Conservation (phyloP, 1,140 invertebrate species). For the Hylaeus anthracinus region DNA sequence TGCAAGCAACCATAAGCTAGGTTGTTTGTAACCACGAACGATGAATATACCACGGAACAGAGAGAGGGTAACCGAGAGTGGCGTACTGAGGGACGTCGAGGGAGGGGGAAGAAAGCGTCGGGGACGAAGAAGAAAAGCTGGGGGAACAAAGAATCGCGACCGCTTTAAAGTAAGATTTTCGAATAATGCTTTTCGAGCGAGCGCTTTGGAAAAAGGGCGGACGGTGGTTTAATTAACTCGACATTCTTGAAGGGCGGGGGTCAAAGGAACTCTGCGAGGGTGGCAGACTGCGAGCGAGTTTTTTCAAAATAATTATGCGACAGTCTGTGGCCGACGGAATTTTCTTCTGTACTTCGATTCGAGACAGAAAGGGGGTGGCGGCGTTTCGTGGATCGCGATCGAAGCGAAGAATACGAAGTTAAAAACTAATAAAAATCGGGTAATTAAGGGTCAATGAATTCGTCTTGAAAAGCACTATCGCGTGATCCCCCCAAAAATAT, state of each 20-base stretch:
- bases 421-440: no score
- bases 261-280: not conserved
- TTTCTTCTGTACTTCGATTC: not conserved
- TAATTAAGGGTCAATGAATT: no score
- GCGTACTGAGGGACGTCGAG: not conserved
- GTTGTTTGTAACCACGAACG: no score
- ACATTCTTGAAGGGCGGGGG: not conserved
- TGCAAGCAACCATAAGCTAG: no score
- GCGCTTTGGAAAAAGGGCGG: slow-evolving; percentile 28
- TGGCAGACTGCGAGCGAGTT: not conserved
- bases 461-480: no score
- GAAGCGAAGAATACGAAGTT: no score
- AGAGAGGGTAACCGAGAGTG: not conserved
- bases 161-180: slow-evolving; percentile 43
- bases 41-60: no score
- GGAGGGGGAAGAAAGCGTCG: not conserved
- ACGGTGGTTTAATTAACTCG: slow-evolving; percentile 39
- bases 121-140: not conserved
- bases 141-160: slow-evolving; percentile 29
- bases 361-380: not conserved
- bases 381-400: no score
- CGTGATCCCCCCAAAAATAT: no score
- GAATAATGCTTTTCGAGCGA: slow-evolving; percentile 21
- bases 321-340: not conserved
- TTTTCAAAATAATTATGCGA: slow-evolving; percentile 29